Percentiles rank a stretch among this genome's conserved stretches.
phyloP scores from a whole-genome alignment of 1,140 invertebrate species.

The Papilio polyxenes region DNA sequence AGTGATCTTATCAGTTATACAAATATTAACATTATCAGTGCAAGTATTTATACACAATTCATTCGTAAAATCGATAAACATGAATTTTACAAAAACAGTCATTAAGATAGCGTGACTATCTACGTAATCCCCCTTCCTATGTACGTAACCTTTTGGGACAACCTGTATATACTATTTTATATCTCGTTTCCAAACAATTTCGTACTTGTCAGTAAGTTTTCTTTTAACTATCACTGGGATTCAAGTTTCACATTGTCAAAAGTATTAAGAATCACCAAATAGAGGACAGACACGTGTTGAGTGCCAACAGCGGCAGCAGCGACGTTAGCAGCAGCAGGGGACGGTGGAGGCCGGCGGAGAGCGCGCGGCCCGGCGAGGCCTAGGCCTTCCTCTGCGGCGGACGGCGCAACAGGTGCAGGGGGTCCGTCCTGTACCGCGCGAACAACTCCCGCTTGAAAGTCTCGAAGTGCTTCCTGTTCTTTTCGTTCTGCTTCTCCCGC shows the following conservation, averaged over 20 bases:
- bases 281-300: neutral
- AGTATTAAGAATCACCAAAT: neutral
- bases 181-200: too few relatives aligned
- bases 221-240: neutral
- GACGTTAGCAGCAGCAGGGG: neutral
- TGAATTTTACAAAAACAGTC: too few relatives aligned
- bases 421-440: constrained; percentile 87
- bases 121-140: too few relatives aligned
- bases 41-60: too few relatives aligned
- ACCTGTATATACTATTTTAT: too few relatives aligned
- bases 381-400: constrained; percentile 73
- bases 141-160: too few relatives aligned
- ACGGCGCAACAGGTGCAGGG: constrained; percentile 81
- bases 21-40: too few relatives aligned
- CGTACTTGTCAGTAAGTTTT: too few relatives aligned
- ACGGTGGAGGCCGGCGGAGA: constrained; percentile 60
- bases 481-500: constrained; percentile 92
- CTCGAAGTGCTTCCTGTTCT: constrained; percentile 90
- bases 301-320: neutral
- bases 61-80: too few relatives aligned
- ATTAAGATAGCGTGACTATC: too few relatives aligned
- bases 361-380: constrained; percentile 73
- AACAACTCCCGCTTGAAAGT: constrained; percentile 92
- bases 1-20: too few relatives aligned
- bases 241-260: neutral